phyloP scores from a whole-genome alignment of 2,113 vertebrate genomes.

The Eleginops maclovinus region DNA sequence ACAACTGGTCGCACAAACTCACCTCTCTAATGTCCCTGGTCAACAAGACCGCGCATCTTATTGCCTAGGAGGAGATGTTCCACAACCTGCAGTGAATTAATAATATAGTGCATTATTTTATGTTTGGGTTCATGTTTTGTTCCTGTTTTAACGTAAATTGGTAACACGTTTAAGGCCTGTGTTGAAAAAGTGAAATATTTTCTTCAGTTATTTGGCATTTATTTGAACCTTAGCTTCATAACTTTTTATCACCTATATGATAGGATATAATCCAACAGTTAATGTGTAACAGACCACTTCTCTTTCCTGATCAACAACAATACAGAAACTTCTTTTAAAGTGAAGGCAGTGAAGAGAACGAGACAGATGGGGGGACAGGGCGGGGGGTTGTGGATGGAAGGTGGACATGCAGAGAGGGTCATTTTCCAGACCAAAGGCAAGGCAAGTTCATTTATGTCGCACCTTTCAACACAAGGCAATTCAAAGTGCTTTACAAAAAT shows the following conservation, averaged over 20 bases:
- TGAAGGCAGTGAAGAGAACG: background rate
- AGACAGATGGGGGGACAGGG: slow-evolving; percentile 11
- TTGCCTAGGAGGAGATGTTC: slow-evolving; percentile 99
- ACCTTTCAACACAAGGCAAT: too few relatives aligned
- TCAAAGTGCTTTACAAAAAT: too few relatives aligned
- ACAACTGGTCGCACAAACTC: slow-evolving; percentile 99
- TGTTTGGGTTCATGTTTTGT: slow-evolving; percentile 47
- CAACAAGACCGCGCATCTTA: slow-evolving; percentile 99
- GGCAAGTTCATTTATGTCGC: too few relatives aligned
- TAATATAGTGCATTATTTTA: slow-evolving; percentile 38
- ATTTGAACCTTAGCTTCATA: background rate
- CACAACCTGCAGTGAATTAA: slow-evolving; percentile 92
- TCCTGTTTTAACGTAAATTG: slow-evolving; percentile 23
- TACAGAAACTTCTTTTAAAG: background rate
- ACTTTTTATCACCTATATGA: too few relatives aligned
- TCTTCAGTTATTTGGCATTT: too few relatives aligned
- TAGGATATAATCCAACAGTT: background rate
- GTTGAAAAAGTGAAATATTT: background rate
- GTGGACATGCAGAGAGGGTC: slow-evolving; percentile 4
- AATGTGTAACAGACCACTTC: too few relatives aligned
- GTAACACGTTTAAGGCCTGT: background rate
- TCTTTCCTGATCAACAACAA: too few relatives aligned
- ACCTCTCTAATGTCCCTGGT: slow-evolving; percentile 98
- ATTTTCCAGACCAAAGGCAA: too few relatives aligned
- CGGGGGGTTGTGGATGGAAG: background rate